Conservation (phyloP, 1,140 invertebrate species). For the Lithobius niger region DNA sequence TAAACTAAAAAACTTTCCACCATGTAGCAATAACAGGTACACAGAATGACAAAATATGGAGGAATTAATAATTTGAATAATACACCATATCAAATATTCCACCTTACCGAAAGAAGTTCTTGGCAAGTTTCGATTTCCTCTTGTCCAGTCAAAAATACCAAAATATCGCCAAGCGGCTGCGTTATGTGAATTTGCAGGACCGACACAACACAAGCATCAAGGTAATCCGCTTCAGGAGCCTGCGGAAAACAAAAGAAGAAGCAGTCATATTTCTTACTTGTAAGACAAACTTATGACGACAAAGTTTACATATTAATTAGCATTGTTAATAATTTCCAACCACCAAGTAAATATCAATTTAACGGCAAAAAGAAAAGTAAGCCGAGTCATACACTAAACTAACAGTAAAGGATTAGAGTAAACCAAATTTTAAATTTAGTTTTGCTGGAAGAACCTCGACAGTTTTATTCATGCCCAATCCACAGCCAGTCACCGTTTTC, state of each 20-base stretch:
- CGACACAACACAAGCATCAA: constrained; percentile 92
- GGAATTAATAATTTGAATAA: constrained; percentile 17
- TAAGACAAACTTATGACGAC: background rate
- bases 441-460: too few species aligned
- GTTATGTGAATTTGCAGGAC: constrained; percentile 96
- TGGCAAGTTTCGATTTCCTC: constrained; percentile 95
- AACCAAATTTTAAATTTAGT: too few species aligned
- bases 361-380: too few species aligned
- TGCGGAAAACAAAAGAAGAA: constrained; percentile 5
- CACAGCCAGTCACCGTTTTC: too few species aligned
- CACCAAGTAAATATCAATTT: too few species aligned
- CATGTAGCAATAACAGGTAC: background rate
- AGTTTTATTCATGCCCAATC: too few species aligned
- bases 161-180: constrained; percentile 85
- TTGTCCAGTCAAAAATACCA: constrained; percentile 90
- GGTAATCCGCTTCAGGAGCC: constrained; percentile 95
- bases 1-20: background rate
- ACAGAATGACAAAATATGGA: background rate
- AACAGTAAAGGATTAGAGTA: too few species aligned
- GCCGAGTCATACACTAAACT: too few species aligned
- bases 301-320: background rate
- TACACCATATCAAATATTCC: too few species aligned
- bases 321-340: too few species aligned
- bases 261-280: background rate
- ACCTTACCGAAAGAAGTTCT: constrained; percentile 57